These are phyloP conservation scores for Blennius ocellaris DNA, from an alignment of 2,113 vertebrate genomes.

Conservation along the genomic window DNA sequence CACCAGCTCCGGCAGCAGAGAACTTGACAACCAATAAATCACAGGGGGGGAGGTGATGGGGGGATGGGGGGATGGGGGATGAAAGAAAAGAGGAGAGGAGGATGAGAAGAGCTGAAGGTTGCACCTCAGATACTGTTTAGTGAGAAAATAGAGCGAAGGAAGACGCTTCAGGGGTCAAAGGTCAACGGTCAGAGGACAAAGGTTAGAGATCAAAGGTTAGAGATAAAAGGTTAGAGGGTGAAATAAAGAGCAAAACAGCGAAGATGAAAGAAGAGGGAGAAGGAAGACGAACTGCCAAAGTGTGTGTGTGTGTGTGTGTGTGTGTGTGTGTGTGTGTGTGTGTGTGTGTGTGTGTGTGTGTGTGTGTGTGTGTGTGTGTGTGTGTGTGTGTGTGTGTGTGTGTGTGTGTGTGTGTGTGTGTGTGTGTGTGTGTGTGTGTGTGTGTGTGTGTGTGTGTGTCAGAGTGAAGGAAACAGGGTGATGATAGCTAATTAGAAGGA, in stretches of 20 bases:
- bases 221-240: no score
- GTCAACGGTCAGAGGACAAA: no score
- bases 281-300: no score
- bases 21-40: conserved; percentile 82
- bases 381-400: conserved; percentile 6
- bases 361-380: conserved; percentile 11
- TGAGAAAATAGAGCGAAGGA: not conserved
- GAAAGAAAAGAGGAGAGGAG: conserved; percentile 4
- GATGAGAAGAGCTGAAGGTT: conserved; percentile 41
- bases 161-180: no score
- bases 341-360: no score
- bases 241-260: no score
- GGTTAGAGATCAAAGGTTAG: no score
- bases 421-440: conserved; percentile 10
- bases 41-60: conserved; percentile 11
- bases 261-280: no score
- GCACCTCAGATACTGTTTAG: conserved; percentile 59
- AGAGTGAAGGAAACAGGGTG: conserved; percentile 53
- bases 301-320: no score
- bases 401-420: conserved; percentile 23
- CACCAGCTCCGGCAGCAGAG: conserved; percentile 68
- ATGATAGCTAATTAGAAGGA: conserved; percentile 69
- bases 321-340: no score
- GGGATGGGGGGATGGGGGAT: no score
- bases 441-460: conserved; percentile 29